A percentile compares a stretch with the other conserved stretches of the same genome.
Evolutionary conservation across 2,113 vertebrate species (phyloP).

Genomic region (Henicopernis longicauda): DNA sequence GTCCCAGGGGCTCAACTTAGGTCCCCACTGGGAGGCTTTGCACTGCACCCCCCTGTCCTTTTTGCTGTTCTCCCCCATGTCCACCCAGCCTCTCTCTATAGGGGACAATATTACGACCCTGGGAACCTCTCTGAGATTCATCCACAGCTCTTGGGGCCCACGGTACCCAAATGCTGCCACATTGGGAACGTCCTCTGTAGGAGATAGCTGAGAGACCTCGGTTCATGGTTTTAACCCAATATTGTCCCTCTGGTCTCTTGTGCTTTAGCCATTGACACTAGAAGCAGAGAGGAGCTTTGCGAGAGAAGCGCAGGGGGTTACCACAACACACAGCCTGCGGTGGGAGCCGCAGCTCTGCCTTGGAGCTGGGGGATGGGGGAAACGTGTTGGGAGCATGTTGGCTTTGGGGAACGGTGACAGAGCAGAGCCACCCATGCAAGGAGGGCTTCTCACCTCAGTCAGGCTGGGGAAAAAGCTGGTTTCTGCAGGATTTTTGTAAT

Average conservation of each 20-base stretch:
- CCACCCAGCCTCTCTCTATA: neutral
- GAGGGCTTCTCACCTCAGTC: neutral
- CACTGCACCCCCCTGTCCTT: too few species aligned
- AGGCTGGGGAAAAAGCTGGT: neutral
- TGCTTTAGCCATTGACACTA: neutral
- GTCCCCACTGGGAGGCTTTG: neutral
- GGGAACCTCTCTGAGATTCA: neutral
- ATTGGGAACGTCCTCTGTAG: neutral
- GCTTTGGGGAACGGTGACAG: rapidly evolving
- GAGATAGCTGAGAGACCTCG: neutral
- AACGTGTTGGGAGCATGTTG: rapidly evolving
- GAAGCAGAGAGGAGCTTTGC: neutral
- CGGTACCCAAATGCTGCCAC: rapidly evolving
- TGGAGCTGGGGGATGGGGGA: neutral
- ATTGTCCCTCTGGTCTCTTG: neutral
- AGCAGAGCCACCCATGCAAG: neutral
- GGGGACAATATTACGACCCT: too few species aligned
- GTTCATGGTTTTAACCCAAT: rapidly evolving
- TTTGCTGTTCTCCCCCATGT: neutral
- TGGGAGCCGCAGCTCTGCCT: neutral
- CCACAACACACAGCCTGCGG: rapidly evolving
- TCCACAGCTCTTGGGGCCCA: neutral
- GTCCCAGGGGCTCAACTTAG: neutral
- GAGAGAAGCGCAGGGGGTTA: neutral
- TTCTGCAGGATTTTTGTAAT: rapidly evolving